phyloP scores from a whole-genome alignment of 2,888 invertebrate genomes.

The Allygus modestus region DNA sequence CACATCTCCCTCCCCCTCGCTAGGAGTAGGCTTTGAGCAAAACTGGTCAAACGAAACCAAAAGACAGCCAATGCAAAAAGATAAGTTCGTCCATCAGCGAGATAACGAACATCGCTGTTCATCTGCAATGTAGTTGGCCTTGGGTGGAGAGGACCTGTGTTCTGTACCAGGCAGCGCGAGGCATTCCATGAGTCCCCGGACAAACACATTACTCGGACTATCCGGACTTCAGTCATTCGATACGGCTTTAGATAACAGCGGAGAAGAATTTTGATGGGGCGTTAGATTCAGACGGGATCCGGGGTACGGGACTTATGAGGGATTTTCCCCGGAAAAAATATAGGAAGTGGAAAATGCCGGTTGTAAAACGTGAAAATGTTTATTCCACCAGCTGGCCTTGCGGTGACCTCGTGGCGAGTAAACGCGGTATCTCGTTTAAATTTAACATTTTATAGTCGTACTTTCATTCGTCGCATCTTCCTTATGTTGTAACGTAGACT shows the following conservation, averaged over 20 bases:
- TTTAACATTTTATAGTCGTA: background rate
- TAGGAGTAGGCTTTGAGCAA: background rate
- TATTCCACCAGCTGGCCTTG: too few species aligned
- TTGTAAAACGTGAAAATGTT: background rate
- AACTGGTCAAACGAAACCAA: background rate
- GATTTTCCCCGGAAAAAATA: too few species aligned
- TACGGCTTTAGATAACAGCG: too few species aligned
- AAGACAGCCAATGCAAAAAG: background rate
- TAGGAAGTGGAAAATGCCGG: background rate
- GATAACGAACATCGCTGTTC: background rate
- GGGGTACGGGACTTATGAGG: too few species aligned
- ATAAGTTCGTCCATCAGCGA: background rate
- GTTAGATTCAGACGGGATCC: too few species aligned
- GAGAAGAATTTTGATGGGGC: too few species aligned
- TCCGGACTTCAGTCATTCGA: too few species aligned
- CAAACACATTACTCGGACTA: background rate
- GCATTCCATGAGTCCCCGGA: background rate
- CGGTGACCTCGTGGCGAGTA: background rate
- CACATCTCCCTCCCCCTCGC: too few species aligned
- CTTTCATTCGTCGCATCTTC: background rate
- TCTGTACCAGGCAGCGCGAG: background rate
- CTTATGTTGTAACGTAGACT: background rate
- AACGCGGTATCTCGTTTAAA: background rate
- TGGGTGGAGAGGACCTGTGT: background rate
- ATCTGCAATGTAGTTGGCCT: background rate